These are phyloP conservation scores for Euclidia mi DNA, from an alignment of 2,888 invertebrate genomes.

Conservation along the genomic window DNA sequence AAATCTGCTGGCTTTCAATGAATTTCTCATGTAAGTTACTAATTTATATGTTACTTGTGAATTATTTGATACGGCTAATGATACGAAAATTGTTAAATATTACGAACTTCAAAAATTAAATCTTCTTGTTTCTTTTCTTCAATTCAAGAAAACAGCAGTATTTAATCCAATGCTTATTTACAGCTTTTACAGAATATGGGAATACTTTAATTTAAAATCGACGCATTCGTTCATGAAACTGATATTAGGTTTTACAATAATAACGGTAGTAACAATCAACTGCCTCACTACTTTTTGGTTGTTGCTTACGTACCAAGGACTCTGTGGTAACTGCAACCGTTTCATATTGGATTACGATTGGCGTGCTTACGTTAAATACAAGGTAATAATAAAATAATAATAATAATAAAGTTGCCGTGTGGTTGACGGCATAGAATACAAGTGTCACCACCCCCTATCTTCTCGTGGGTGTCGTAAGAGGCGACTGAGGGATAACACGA, in stretches of 20 bases:
- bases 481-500: too few species aligned
- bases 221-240: conserved; percentile 67
- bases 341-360: conserved; percentile 63
- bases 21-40: conserved; percentile 76
- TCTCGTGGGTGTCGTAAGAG: too few species aligned
- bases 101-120: too few species aligned
- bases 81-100: too few species aligned
- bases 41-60: too few species aligned
- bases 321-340: conserved; percentile 60
- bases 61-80: too few species aligned
- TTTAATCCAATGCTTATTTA: too few species aligned
- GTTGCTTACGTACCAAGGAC: conserved; percentile 66
- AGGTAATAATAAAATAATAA: conserved; percentile 49
- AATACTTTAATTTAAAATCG: conserved; percentile 67
- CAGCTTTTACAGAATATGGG: conserved; percentile 75
- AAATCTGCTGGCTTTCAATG: conserved; percentile 69
- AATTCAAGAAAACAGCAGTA: too few species aligned
- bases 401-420: too few species aligned
- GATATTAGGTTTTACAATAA: conserved; percentile 64
- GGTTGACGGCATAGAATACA: too few species aligned
- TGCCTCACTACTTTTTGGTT: conserved; percentile 67
- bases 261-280: conserved; percentile 61
- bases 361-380: conserved; percentile 62
- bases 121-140: too few species aligned
- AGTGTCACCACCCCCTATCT: too few species aligned